phyloP scores from a whole-genome alignment of 92 coral and sea anemone genomes.

The Bergia puertoricense region DNA sequence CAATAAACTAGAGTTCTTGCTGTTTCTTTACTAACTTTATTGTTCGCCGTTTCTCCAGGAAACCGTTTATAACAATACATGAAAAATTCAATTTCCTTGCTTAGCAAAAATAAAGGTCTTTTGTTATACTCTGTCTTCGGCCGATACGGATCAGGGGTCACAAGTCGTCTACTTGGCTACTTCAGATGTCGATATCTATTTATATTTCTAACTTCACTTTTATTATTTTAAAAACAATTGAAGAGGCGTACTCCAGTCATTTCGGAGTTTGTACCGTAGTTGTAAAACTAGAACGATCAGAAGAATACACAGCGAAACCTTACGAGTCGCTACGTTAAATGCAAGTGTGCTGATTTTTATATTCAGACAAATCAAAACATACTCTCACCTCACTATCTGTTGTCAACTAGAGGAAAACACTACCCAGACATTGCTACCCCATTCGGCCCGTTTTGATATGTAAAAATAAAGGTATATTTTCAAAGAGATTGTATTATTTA shows the following conservation, averaged over 20 bases:
- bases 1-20: background rate
- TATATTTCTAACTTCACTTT: background rate
- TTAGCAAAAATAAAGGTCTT: conserved; percentile 43
- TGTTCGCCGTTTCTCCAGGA: conserved; percentile 66
- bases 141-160: conserved; percentile 7
- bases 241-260: background rate
- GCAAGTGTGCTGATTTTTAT: background rate
- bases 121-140: conserved; percentile 26
- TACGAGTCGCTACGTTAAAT: background rate
- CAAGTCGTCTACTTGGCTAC: background rate
- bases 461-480: conserved; percentile 57
- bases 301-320: background rate
- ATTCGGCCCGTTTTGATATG: conserved; percentile 59
- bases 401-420: conserved; percentile 12
- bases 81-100: conserved; percentile 11
- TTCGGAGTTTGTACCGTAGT: background rate
- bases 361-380: conserved; percentile 14
- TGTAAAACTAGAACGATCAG: background rate
- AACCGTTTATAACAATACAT: conserved; percentile 40
- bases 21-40: conserved; percentile 50
- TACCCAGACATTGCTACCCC: conserved; percentile 32
- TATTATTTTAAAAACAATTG: background rate
- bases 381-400: background rate
- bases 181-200: background rate
- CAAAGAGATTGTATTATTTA: conserved; percentile 56